Percentiles rank a stretch among this genome's conserved stretches.
phyloP scores from a whole-genome alignment of 2,888 invertebrate species.

The Aphrophora alni region DNA sequence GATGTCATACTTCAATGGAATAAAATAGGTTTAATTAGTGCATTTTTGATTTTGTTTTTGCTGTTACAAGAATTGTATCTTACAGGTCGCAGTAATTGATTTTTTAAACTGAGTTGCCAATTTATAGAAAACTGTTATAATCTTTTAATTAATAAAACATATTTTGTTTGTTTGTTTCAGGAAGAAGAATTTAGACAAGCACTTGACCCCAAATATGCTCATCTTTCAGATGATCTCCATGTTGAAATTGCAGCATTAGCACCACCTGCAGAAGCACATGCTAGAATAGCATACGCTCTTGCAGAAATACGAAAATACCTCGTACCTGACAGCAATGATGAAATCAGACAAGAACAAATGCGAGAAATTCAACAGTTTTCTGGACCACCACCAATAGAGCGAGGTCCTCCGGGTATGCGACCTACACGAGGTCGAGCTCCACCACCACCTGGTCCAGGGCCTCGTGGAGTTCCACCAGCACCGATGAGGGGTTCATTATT shows the following conservation, averaged over 20 bases:
- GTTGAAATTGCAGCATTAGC: constrained; percentile 92
- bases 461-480: constrained; percentile 28
- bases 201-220: constrained; percentile 90
- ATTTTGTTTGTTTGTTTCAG: constrained; percentile 58
- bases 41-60: too few relatives aligned
- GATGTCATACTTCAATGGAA: too few relatives aligned
- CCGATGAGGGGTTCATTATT: constrained; percentile 24
- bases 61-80: too few relatives aligned
- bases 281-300: constrained; percentile 81
- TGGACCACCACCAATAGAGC: constrained; percentile 28
- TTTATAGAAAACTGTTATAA: too few relatives aligned
- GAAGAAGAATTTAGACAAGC: constrained; percentile 89
- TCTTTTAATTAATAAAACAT: too few relatives aligned
- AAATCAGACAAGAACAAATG: constrained; percentile 89
- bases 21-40: too few relatives aligned
- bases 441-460: constrained; percentile 35
- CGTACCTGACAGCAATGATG: constrained; percentile 86
- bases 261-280: constrained; percentile 85
- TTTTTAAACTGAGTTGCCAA: too few relatives aligned
- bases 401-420: constrained; percentile 7
- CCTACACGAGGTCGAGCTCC: constrained; percentile 29
- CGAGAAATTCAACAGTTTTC: constrained; percentile 75
- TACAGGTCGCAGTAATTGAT: too few relatives aligned
- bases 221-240: constrained; percentile 89
- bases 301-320: constrained; percentile 81